Base-by-base conservation (phyloP, 2,888 invertebrate genomes). In the Polyommatus icarus region DNA sequence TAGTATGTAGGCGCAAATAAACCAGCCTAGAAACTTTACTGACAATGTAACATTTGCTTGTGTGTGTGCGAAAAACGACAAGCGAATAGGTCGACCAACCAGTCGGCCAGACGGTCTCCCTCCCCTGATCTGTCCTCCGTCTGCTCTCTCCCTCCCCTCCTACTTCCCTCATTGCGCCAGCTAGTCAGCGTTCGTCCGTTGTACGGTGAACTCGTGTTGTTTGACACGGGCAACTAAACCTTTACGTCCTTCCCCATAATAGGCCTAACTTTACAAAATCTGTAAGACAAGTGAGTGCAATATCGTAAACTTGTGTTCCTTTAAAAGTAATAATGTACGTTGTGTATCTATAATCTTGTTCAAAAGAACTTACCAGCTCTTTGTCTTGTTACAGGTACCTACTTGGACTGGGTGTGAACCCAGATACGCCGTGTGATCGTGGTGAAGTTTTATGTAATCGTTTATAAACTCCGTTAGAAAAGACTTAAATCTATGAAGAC, bases 371-470 rank as follows among this genome's bases (percentile, higher is more conserved):
- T 87, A 91, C 87, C 85, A 87, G 84, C 85, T 91, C 92, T 92
- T 92, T 93, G 93, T 93, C 91, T 94, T 92, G 91, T 93, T 93
- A 88, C 93, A 94, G 93, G 93, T 93, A 93, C 90, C 88, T 90
- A 88, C 89, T 91, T 88, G 90, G 90, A 90, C 90, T 90, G 92
- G 93, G 93, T 94, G 93, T 93, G 93, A 92, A 88, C 92, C 89
- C 90, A 91, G 92, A 90, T 92, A 91, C 90, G 88, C 87, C 88
- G 91, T 91, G 90, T 91, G 24, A 24, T 24, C 24, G 24, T 24
- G 24, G 24, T 24, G 90, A 89, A 90, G 89, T 91, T 93, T 93
- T 92, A 92, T 93, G 90, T 92, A 93, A 93, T 91, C 90, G 88
- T 89, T 88, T 86, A 87, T 83, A 82, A 81, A 82, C 81, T 83